Evolutionary conservation across 1,140 invertebrate species (phyloP).

Genomic region (Drosophila simulans): DNA sequence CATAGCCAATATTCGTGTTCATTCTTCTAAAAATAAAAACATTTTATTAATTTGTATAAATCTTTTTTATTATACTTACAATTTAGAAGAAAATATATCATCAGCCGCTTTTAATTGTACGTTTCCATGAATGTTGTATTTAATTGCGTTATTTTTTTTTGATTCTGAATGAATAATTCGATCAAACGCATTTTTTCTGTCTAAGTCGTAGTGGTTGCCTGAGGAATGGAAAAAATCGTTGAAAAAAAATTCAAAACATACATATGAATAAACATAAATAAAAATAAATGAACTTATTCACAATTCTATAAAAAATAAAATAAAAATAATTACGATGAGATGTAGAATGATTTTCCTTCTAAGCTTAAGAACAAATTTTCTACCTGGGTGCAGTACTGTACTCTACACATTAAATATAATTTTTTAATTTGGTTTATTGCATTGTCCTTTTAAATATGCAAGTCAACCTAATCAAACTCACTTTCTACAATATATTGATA

Average conservation of each 20-base stretch:
- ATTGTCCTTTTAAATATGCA: too few species aligned
- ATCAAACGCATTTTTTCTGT: conserved; percentile 14
- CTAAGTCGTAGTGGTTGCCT: background rate
- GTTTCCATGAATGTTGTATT: conserved; percentile 26
- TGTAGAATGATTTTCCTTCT: too few species aligned
- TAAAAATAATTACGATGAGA: too few species aligned
- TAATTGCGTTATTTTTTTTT: background rate
- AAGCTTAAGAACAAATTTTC: too few species aligned
- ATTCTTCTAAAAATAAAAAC: conserved; percentile 15
- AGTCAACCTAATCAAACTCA: too few species aligned
- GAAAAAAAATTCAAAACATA: background rate
- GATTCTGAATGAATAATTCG: conserved; percentile 26
- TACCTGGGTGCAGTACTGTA: too few species aligned
- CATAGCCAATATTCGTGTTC: conserved; percentile 2
- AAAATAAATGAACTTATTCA: too few species aligned
- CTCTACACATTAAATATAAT: too few species aligned
- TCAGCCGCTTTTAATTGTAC: conserved; percentile 26
- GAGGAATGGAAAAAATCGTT: conserved; percentile 15
- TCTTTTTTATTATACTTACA: conserved; percentile 22
- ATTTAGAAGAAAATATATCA: conserved; percentile 26
- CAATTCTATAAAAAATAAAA: too few species aligned
- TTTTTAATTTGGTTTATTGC: too few species aligned
- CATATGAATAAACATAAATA: background rate
- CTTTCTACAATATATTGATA: too few species aligned
- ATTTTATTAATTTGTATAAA: background rate